These are phyloP conservation scores for Oryzias javanicus DNA, from an alignment of 2,113 vertebrate species.

Conservation along the genomic window DNA sequence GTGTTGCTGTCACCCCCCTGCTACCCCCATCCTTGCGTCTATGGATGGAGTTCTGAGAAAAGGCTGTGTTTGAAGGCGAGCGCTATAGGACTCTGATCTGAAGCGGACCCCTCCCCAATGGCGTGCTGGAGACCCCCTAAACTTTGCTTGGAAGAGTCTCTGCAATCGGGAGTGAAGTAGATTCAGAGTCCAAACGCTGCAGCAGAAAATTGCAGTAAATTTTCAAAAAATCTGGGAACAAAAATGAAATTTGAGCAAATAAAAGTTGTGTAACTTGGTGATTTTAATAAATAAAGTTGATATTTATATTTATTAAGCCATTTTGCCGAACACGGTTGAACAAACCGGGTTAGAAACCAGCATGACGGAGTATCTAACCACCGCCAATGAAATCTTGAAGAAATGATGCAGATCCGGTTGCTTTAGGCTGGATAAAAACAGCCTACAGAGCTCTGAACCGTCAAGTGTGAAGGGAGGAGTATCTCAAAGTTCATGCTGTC, in stretches of 20 bases:
- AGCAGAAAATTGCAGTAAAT: background rate
- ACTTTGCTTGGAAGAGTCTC: conserved; percentile 31
- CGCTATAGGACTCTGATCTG: conserved; percentile 72
- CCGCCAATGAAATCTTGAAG: background rate
- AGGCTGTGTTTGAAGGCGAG: conserved; percentile 80
- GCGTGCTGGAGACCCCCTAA: conserved; percentile 25
- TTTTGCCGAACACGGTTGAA: background rate
- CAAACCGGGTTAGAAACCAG: background rate
- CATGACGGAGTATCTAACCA: background rate
- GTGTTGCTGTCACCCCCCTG: conserved; percentile 66
- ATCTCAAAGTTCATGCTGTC: no score
- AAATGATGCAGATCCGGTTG: background rate
- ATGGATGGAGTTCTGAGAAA: conserved; percentile 74
- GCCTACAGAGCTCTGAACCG: no score
- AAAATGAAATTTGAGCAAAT: background rate
- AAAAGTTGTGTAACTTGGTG: no score
- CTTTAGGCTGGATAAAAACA: background rate
- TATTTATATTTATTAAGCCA: no score
- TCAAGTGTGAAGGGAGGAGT: no score
- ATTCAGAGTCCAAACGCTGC: conserved; percentile 23
- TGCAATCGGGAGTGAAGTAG: conserved; percentile 9
- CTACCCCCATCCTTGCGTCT: conserved; percentile 56
- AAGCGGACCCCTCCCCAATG: conserved; percentile 40
- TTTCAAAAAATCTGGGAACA: background rate
- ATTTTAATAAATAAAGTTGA: no score